A percentile compares a stretch with the other conserved stretches of the same genome.
Conservation (phyloP, 2,797 vertebrate species). For the Rhinophrynus dorsalis region DNA sequence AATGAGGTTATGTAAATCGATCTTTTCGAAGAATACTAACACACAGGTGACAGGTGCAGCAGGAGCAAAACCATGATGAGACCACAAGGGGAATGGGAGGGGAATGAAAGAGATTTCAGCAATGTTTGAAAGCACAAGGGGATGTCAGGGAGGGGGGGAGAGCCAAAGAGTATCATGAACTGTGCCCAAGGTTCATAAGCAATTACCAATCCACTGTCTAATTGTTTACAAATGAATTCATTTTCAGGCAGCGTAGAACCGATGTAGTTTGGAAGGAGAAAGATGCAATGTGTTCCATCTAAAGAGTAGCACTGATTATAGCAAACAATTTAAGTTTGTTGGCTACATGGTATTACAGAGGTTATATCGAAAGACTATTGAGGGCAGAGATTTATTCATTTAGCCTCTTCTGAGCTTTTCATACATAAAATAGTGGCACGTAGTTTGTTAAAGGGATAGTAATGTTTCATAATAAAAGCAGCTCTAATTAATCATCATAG, state of each 20-base stretch:
- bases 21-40: constrained; percentile 96
- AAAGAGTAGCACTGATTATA: neutral
- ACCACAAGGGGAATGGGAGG: constrained; percentile 81
- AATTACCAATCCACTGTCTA: constrained; percentile 65
- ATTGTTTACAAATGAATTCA: constrained; percentile 47
- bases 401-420: too few relatives aligned
- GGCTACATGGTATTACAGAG: too few relatives aligned
- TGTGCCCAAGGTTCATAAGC: constrained; percentile 79
- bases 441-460: too few relatives aligned
- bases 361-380: too few relatives aligned
- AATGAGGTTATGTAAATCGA: constrained; percentile 99
- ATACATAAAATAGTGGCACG: too few relatives aligned
- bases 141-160: constrained; percentile 75
- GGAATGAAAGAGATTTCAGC: constrained; percentile 81
- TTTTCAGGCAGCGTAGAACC: constrained; percentile 34
- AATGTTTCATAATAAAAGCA: too few relatives aligned
- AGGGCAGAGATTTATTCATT: too few relatives aligned
- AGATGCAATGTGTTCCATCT: neutral
- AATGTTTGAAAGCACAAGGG: constrained; percentile 69
- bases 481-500: too few relatives aligned
- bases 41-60: constrained; percentile 99
- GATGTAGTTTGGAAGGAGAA: constrained; percentile 18
- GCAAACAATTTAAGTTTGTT: too few relatives aligned
- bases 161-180: constrained; percentile 85
- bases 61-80: constrained; percentile 74